Conservation (phyloP, 2,888 invertebrate species). For the Phorcus lineatus region DNA sequence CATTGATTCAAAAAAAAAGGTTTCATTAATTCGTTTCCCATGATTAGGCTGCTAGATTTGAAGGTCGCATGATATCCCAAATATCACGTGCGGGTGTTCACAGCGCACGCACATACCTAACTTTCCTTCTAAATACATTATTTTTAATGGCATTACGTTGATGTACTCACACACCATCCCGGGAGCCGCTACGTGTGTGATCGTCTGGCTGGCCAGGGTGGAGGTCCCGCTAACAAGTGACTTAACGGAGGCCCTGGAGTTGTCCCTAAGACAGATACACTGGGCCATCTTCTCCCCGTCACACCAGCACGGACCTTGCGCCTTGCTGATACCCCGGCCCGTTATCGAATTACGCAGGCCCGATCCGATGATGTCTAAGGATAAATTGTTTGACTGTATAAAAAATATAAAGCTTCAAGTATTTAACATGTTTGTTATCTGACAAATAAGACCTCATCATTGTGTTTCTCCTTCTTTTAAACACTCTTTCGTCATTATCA, state of each 20-base stretch:
- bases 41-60: no score
- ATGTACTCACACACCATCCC: neutral
- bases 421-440: neutral
- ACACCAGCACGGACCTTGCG: conserved; percentile 59
- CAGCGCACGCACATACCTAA: no score
- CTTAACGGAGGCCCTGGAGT: neutral
- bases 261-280: neutral
- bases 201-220: neutral
- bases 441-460: neutral
- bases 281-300: conserved; percentile 29
- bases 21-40: no score
- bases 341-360: neutral
- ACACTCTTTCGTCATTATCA: no score
- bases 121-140: no score
- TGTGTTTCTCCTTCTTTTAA: no score
- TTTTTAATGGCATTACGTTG: no score
- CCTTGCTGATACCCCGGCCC: conserved; percentile 46
- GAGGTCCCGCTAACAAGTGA: neutral
- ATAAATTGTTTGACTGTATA: neutral
- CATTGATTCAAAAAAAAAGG: no score
- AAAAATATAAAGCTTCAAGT: neutral
- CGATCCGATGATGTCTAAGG: no score
- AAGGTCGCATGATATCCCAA: no score
- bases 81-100: no score
- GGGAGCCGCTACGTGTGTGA: neutral